phyloP scores from a whole-genome alignment of 2,113 vertebrate species.

The Pomatorhinus ruficollis region DNA sequence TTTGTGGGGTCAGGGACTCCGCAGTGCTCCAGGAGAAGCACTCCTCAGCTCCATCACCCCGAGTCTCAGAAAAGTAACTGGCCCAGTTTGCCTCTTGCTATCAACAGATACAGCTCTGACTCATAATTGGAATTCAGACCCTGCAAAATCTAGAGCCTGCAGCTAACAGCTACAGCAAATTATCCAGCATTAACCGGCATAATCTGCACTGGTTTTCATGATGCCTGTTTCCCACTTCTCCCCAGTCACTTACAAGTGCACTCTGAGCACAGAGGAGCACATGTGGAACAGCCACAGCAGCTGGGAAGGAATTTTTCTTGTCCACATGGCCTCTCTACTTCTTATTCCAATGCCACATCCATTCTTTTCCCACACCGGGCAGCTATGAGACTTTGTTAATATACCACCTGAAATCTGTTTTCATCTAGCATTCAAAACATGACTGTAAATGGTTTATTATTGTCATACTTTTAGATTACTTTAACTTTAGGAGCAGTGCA shows the following conservation, averaged over 20 bases:
- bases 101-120: not conserved
- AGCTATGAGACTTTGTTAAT: slow-evolving; percentile 21
- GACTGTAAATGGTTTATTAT: slow-evolving; percentile 39
- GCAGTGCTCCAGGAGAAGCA: not conserved
- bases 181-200: not conserved
- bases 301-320: not conserved
- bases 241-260: not conserved
- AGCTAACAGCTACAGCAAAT: slow-evolving; percentile 30
- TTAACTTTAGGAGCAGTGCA: slow-evolving; percentile 21
- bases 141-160: not conserved
- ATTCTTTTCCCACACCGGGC: not conserved
- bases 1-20: not conserved
- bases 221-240: not conserved
- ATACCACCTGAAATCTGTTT: slow-evolving; percentile 30
- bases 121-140: slow-evolving; percentile 11
- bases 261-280: not conserved
- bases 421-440: slow-evolving; percentile 51
- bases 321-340: not conserved
- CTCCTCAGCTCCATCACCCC: not conserved
- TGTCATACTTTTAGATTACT: slow-evolving; percentile 33
- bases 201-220: not conserved
- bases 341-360: not conserved
- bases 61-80: not conserved
- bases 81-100: not conserved
- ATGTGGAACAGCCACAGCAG: not conserved